Base-by-base conservation (phyloP, 1,140 invertebrate species). In the Schlechtendalia chinensis region DNA sequence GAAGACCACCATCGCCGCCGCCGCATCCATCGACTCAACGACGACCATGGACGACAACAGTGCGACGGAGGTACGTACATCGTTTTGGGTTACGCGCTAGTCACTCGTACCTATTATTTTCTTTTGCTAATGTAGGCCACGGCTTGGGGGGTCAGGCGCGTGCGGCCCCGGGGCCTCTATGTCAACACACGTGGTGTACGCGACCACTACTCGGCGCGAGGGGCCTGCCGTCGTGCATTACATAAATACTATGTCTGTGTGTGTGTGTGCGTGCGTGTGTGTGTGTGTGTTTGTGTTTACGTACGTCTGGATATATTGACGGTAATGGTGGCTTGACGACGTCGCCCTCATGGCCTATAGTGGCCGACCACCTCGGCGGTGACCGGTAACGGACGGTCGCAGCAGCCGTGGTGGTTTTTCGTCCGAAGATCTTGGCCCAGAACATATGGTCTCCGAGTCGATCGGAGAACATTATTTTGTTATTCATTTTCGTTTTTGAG, bases 11-110 rank as follows among this genome's bases (percentile, higher is more conserved):
- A 8, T 50, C 71, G 27, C 53, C 72, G 29, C 67, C 50, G 50
- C 22, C 69, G 17, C 54, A 27, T 22, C n/a, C 72, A 74, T 24
- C 71, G 22, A 77, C 54, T 2, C 39, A 29, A 22, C 58, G 29
- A 32, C 58, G 54, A 59, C 32, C 59, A 79, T 79, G 75, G 75
- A 79, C 75, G 58, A 79, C 75, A 79, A 79, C 58, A 79, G 6
- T 50, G 39, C 72, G n/a, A 74, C 58, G 10, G 58, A 79, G 58
- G 75, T 79, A 79, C 22, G 17, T 54, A 5, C 8, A 1, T 53
- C 12, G 19, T 56, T 19, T 56, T 22, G 54, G 19, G 54, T n/a
- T 56, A 39, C 32, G 32, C 32, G 8, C 8, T 39, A 4, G 39
- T 45, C 11, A 10, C 11, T 27, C 3, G 6, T 6, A 2, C 1